A percentile compares a stretch with the other conserved stretches of the same genome.
phyloP scores from a whole-genome alignment of 2,797 vertebrate genomes.

The Dendrocincla tyrannina region DNA sequence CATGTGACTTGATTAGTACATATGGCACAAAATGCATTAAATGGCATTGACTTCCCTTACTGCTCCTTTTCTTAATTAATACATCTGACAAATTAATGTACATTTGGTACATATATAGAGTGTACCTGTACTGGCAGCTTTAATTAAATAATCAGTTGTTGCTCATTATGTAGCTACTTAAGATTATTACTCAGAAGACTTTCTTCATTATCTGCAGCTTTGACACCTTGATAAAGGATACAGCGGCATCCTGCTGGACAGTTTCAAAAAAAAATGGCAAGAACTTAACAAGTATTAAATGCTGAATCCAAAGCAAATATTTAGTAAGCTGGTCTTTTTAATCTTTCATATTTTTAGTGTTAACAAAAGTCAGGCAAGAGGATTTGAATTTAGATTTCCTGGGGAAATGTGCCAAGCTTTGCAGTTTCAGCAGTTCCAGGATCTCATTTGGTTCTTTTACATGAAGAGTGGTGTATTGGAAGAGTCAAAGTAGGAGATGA shows the following conservation, averaged over 20 bases:
- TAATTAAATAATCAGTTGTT: slow-evolving; percentile 37
- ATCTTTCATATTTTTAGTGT: slow-evolving; percentile 18
- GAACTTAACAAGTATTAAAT: slow-evolving; percentile 6
- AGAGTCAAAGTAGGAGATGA: neutral
- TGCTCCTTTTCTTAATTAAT: slow-evolving; percentile 14
- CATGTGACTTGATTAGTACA: neutral
- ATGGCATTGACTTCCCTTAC: neutral
- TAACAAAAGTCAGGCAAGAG: slow-evolving; percentile 7
- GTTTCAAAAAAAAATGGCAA: slow-evolving; percentile 19
- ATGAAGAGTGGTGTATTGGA: neutral
- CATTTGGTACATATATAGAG: neutral
- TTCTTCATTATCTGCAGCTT: neutral
- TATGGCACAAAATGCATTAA: neutral
- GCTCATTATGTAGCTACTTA: neutral
- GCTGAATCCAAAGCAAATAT: slow-evolving; percentile 43
- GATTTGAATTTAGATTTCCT: slow-evolving; percentile 23
- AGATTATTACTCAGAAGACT: neutral
- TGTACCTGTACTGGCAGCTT: neutral
- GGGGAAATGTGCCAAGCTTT: slow-evolving; percentile 6
- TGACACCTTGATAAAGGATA: slow-evolving; percentile 5
- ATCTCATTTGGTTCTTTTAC: neutral
- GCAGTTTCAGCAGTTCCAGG: neutral
- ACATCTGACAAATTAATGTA: neutral
- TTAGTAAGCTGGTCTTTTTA: slow-evolving; percentile 24
- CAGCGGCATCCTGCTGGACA: neutral